Base-by-base conservation (phyloP, 2,797 vertebrate species). In the Leptatherina wallacei region DNA sequence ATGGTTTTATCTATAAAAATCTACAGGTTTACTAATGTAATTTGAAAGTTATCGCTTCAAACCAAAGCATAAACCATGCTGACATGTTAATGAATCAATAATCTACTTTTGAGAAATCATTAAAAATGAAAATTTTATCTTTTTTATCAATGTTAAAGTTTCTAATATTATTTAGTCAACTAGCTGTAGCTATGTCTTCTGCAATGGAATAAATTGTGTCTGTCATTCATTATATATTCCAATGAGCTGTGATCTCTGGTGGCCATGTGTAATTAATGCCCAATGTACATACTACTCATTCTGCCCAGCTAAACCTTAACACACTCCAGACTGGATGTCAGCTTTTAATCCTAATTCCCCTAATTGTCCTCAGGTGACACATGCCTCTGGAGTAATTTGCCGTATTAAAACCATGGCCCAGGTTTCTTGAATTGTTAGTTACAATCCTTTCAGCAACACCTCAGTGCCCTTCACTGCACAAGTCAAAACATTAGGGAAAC, bases 361-460 rank as follows among this genome's bases (percentile, higher is more conserved):
- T 93, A 90, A 91, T 90, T 85, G 52, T 83, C 84, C 75, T 88
- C 86, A 90, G 85, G 84, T 92, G 89, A 88, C 84, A 91, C 90
- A 93, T 88, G 73, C 77, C 83, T 81, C 72, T 49, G 71, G 68
- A 75, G 83, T 90, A 90, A 92, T 89, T 91, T 89, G 74, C 71
- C 73, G 27, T 89, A 86, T 90, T 79, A 86, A 89, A 86, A 77
- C 68, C 65, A 61, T n/a, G 67, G 58, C 78, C 90, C 70, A 77
- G 65, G 60, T 74, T 75, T 88, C 84, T 68, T 62, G 68, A 76
- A 59, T 80, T 83, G 66, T 81, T 81, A 78, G 73, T 80, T 69
- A 75, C 78, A 83, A 87, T 86, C 78, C 71, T 58, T 81, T 83
- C 77, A 88, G 63, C 71, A 73, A 82, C 82, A 89, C 74, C 80